Conservation (phyloP, 2,797 vertebrate genomes). For the Schizopygopsis malacanthus region DNA sequence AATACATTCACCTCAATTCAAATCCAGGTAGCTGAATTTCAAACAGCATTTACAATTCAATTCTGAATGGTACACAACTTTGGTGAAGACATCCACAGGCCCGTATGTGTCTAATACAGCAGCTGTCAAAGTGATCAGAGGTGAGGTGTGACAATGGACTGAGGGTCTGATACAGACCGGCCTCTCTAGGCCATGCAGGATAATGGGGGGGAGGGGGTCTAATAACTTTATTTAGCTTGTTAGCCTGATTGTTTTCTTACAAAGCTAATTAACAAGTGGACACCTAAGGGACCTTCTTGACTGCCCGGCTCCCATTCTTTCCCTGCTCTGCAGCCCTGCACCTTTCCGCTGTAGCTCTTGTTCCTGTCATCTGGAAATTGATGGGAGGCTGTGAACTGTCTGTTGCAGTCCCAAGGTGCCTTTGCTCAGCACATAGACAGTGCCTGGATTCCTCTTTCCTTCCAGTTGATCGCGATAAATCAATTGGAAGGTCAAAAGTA, state of each 20-base stretch:
- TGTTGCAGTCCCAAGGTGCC: slow-evolving; percentile 82
- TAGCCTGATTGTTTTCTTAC: slow-evolving; percentile 81
- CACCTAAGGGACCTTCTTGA: slow-evolving; percentile 57
- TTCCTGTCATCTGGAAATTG: slow-evolving; percentile 82
- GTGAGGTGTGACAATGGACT: slow-evolving; percentile 46
- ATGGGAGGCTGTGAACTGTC: slow-evolving; percentile 79
- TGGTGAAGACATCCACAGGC: background rate
- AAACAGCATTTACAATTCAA: background rate
- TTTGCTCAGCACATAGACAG: slow-evolving; percentile 74
- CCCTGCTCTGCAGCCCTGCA: slow-evolving; percentile 62
- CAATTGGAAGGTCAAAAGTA: slow-evolving; percentile 80
- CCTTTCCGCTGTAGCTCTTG: slow-evolving; percentile 65
- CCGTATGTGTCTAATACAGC: background rate
- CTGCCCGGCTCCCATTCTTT: slow-evolving; percentile 63
- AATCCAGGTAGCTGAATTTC: too few relatives aligned
- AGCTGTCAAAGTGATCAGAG: slow-evolving; percentile 28
- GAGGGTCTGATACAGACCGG: slow-evolving; percentile 52
- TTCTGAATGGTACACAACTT: background rate
- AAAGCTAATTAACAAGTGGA: slow-evolving; percentile 80
- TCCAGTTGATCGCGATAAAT: slow-evolving; percentile 81
- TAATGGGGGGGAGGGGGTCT: slow-evolving; percentile 69
- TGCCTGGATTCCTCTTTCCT: slow-evolving; percentile 74
- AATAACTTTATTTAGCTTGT: slow-evolving; percentile 81
- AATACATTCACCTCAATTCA: background rate
- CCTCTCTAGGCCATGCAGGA: slow-evolving; percentile 63